Base-by-base conservation (phyloP, 1,140 invertebrate genomes). In the Drosophila lowei region DNA sequence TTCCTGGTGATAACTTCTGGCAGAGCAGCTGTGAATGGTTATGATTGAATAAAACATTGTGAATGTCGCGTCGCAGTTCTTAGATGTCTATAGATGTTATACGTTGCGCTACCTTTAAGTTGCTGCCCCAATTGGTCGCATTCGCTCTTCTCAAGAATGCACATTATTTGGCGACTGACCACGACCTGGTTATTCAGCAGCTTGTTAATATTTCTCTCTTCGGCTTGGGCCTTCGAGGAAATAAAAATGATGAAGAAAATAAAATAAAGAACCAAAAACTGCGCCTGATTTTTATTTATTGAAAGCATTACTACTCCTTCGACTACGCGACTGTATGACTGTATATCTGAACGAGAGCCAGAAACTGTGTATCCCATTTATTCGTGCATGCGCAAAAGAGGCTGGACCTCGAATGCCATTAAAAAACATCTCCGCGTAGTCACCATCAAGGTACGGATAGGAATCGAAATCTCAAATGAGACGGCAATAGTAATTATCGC, bases 1-100 rank as follows among this genome's bases (percentile, higher is more conserved):
- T 92, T 92, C 54, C 91, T 91, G 50, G 92, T 91, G 66, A 93
- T 93, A 38, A 93, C 92, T 90, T 93, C 92, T 0, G 92, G 92
- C 8, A 93, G 80, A 49, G 92, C 92, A 88, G 91, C 92, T 93
- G 79, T 6, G n/a, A 44, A 1, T 62, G 2, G 9, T 47, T 11
- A 1, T 62, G 2, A 18, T 47, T 11, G 13, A 25, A 16, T 47
- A 2, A 21, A 13, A 16, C 30, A 16, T 42, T 7, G 16, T 13
- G 4, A 11, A 38, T 13, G 11, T 38, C 3, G 28, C 28, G 7
- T 8, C 28, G 28, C 28, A 30, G 28, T 8, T 30, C 2, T 7
- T 8, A 1, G 28, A 30, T 30, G 15, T 25, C 18, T 15, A 7
- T 48, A 8, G 15, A 6, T 34, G 38, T 41, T 42, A 13, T 34